These are phyloP conservation scores for Aphaenogaster ashmeadi DNA, from an alignment of 1,140 invertebrate species.

Conservation along the genomic window DNA sequence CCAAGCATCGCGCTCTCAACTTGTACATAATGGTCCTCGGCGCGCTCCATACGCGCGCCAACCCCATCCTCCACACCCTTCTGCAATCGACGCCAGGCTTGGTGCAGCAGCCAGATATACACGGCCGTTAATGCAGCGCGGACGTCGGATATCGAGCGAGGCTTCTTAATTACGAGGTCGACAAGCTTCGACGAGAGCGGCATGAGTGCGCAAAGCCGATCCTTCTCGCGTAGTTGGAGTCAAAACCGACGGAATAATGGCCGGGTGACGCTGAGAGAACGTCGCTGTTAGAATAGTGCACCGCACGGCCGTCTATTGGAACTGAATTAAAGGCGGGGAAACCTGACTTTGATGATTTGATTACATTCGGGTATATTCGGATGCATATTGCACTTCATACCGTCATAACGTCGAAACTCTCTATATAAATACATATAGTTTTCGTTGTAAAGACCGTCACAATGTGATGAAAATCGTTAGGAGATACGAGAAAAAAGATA, in stretches of 20 bases:
- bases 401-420: not conserved
- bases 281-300: constrained; percentile 1
- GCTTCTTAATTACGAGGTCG: constrained; percentile 80
- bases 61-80: constrained; percentile 19
- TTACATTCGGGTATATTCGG: not conserved
- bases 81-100: constrained; percentile 57
- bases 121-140: constrained; percentile 41
- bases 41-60: constrained; percentile 64
- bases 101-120: constrained; percentile 53
- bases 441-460: not conserved
- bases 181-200: constrained; percentile 56
- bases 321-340: constrained; percentile 20
- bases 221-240: constrained; percentile 70
- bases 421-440: not conserved
- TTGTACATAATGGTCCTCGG: constrained; percentile 79
- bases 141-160: constrained; percentile 71
- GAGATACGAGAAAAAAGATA: not conserved
- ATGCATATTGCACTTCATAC: not conserved
- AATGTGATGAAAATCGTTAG: not conserved
- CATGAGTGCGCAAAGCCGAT: constrained; percentile 59
- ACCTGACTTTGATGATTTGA: not conserved
- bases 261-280: constrained; percentile 35
- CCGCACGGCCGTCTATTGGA: constrained; percentile 20
- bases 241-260: constrained; percentile 69
- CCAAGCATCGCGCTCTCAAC: constrained; percentile 77